Conservation (phyloP, 1,140 invertebrate genomes). For the Sycobia sp. region DNA sequence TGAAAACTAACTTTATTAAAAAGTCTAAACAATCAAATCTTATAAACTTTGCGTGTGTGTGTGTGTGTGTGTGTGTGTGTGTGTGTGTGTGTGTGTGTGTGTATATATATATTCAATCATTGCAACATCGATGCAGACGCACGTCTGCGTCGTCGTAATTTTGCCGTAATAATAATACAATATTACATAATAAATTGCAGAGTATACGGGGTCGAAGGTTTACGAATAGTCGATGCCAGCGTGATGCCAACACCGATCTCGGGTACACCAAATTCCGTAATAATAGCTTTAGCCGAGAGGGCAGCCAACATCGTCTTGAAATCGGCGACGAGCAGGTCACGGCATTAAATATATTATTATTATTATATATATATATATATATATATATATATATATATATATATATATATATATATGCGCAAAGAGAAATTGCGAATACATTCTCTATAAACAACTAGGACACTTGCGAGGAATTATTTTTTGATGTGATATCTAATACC, state of each 20-base stretch:
- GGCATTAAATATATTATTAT: too few species aligned
- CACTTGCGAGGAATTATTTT: not conserved
- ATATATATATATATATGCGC: too few species aligned
- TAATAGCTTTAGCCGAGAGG: constrained; percentile 70
- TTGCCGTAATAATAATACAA: not conserved
- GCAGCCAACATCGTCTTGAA: constrained; percentile 66
- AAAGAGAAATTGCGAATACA: not conserved
- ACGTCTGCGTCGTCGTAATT: not conserved
- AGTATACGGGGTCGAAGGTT: constrained; percentile 65
- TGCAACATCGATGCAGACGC: constrained; percentile 38
- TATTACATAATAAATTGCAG: constrained; percentile 51
- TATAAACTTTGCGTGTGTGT: constrained; percentile 30
- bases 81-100: too few species aligned
- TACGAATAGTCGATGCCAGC: constrained; percentile 75
- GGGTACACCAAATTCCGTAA: constrained; percentile 71
- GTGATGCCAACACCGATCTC: constrained; percentile 72
- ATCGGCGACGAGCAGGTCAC: too few species aligned
- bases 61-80: too few species aligned
- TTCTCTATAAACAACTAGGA: not conserved
- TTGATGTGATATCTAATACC: not conserved
- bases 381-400: too few species aligned
- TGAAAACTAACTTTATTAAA: constrained; percentile 33
- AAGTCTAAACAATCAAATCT: constrained; percentile 32
- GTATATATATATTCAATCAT: constrained; percentile 20
- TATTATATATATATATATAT: too few species aligned